Percentiles rank a stretch among this genome's conserved stretches.
Conservation (phyloP, 2,888 invertebrate species). For the Limnephilus rhombicus region DNA sequence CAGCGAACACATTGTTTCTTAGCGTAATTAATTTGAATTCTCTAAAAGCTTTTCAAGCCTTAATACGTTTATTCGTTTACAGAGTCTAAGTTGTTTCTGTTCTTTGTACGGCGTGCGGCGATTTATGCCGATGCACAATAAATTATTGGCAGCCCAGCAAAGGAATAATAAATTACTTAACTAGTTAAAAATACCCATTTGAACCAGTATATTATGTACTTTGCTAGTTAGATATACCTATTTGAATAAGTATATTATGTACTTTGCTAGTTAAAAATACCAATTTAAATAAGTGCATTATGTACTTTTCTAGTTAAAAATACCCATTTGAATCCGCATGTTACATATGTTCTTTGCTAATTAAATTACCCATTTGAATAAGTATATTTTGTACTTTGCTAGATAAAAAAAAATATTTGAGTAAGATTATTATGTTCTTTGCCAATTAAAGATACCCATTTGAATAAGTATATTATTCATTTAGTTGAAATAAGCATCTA, state of each 20-base stretch:
- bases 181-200: not conserved
- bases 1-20: constrained; percentile 33
- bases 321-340: no score
- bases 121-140: constrained; percentile 26
- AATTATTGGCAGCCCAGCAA: constrained; percentile 2
- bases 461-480: no score
- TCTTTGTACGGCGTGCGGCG: not conserved
- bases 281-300: not conserved
- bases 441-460: not conserved
- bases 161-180: constrained; percentile 16
- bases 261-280: no score
- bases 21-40: constrained; percentile 35
- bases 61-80: not conserved
- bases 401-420: not conserved
- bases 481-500: no score
- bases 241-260: no score
- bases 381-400: no score
- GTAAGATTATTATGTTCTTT: not conserved
- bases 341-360: no score
- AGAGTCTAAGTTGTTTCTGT: not conserved
- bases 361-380: no score
- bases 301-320: not conserved
- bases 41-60: constrained; percentile 36
- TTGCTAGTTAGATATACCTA: no score
- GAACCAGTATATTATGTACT: not conserved